These are phyloP conservation scores for Frankliniella intonsa DNA, from an alignment of 2,888 invertebrate genomes.

Conservation along the genomic window DNA sequence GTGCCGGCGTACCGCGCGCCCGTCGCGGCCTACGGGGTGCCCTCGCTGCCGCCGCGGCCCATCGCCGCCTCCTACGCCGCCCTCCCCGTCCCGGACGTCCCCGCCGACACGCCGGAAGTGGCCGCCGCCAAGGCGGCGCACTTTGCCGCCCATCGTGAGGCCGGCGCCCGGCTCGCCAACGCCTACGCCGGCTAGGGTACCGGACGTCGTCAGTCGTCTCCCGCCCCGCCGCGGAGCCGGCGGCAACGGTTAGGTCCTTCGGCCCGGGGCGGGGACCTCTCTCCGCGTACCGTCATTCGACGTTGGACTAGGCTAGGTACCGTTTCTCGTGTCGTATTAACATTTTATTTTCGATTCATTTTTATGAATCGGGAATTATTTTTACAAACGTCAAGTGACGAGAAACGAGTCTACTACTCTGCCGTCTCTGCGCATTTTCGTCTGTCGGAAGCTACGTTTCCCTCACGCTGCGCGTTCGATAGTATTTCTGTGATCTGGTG, in stretches of 20 bases:
- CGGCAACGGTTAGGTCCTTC: neutral
- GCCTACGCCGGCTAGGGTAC: neutral
- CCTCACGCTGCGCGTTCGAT: neutral
- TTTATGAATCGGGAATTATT: no score
- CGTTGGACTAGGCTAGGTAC: neutral
- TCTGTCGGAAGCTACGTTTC: neutral
- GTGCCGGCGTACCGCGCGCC: slow-evolving; percentile 32
- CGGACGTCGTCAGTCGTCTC: neutral
- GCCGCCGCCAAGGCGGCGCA: slow-evolving; percentile 35
- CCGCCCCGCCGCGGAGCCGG: neutral
- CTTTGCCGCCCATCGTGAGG: slow-evolving; percentile 34
- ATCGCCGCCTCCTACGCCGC: slow-evolving; percentile 44
- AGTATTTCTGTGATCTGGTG: neutral
- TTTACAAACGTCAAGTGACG: no score
- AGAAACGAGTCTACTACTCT: no score
- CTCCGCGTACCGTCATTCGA: neutral
- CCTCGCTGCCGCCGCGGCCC: slow-evolving; percentile 40
- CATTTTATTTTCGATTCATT: no score
- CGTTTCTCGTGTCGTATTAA: neutral
- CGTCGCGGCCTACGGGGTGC: slow-evolving; percentile 37
- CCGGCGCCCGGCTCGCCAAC: slow-evolving; percentile 33
- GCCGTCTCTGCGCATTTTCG: no score
- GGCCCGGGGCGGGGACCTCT: neutral
- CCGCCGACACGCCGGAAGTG: slow-evolving; percentile 35
- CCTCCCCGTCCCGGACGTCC: slow-evolving; percentile 25